Evolutionary conservation across 23 tunicate genomes (phyloP).

Genomic region (Trididemnum nubilum): DNA sequence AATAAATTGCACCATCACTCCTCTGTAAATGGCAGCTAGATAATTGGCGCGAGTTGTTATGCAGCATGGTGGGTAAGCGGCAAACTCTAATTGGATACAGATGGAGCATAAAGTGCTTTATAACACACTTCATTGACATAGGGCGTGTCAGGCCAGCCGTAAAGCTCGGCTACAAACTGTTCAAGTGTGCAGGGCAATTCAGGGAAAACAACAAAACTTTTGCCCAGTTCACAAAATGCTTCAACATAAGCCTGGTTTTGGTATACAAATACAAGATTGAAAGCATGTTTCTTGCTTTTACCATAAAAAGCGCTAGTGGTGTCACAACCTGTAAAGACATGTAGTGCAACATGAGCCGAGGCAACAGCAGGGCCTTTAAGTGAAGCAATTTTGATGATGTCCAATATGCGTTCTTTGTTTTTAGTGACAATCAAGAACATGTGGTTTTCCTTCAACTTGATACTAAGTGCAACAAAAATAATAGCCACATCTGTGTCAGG

Average conservation of each 20-base stretch:
- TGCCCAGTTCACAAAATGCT: slow-evolving; percentile 5
- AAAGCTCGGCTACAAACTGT: not conserved
- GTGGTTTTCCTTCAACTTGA: not conserved
- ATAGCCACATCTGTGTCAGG: slow-evolving; percentile 26
- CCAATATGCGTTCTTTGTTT: not conserved
- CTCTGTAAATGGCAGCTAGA: not conserved
- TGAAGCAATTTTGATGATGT: not conserved
- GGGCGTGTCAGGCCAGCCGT: not conserved
- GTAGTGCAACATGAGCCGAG: not conserved
- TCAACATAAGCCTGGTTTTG: not conserved
- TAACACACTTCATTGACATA: not conserved
- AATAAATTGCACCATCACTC: not conserved
- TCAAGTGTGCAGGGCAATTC: not conserved
- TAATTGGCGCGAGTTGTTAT: not conserved
- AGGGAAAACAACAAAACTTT: not conserved
- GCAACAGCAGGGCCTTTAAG: not conserved
- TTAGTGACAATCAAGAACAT: not conserved
- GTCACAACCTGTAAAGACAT: not conserved
- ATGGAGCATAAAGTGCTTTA: not conserved
- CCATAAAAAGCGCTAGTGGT: slow-evolving; percentile 10
- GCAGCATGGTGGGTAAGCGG: not conserved
- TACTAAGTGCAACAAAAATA: not conserved
- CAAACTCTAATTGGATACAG: not conserved
- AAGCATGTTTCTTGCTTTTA: not conserved
- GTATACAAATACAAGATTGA: not conserved